Evolutionary conservation across 2,797 vertebrate species (phyloP), one percentile per base, ranked within the genome.

Genomic region (Calcarius lapponicus): DNA sequence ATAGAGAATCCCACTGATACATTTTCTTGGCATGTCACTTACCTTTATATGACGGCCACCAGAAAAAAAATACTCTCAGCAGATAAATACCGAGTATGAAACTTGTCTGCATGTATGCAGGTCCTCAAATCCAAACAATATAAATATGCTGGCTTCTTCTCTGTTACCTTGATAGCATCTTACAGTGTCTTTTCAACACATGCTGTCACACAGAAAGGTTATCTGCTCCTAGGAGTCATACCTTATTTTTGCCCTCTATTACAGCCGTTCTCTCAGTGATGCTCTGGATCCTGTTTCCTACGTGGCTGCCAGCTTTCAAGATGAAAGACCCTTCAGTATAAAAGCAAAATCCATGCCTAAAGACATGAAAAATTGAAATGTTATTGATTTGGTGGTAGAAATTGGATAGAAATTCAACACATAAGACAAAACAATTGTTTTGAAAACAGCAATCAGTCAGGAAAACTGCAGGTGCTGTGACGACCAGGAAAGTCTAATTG

Each of bases 221-320:
- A 16, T 11, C n/a, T 74, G 64, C n/a, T n/a, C 36, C 61, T 57
- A 66, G 21, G 29, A 92, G 75, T 45, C 97, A 79, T 98, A 99
- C 99, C 99, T 99, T 99, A 79, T 98, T 99, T 97, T 98, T 99
- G 89, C 99, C 99, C 94, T 98, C 98, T 95, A 99, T 98, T 62
- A 98, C 95, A 97, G 98, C 98, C 8, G 97, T 98, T 93, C 98
- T 97, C 94, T 99, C 98, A 72, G 96, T 98, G 97, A 99, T 98
- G 97, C 98, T 99, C 96, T 99, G 98, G 96, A 99, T 98, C 96
- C 97, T 98, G 97, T 99, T 99, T 97, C 98, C 98, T 92, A 95
- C 13, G 71, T 97, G 97, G 93, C 97, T 98, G 95, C 94, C 97
- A 87, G 98, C 47, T 95, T 96, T 97, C 97, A 98, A 94, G 17